A percentile compares a stretch with the other conserved stretches of the same genome.
Conservation (phyloP, 2,888 invertebrate genomes). For the Cryptocephalus moraei region DNA sequence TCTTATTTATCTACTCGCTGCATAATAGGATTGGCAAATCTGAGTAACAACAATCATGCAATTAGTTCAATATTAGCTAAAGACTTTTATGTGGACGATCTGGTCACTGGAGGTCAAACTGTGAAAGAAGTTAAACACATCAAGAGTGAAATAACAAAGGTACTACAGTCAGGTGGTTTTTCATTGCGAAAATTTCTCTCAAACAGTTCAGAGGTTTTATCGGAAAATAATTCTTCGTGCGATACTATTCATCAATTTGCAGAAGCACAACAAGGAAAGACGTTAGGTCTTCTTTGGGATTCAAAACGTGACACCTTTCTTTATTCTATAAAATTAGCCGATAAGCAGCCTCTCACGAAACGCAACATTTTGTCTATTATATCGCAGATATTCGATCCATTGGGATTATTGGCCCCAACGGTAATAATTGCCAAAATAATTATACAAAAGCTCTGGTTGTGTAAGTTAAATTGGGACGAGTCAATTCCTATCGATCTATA, state of each 20-base stretch:
- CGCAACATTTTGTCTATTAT: too few relatives aligned
- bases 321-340: not conserved
- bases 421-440: too few relatives aligned
- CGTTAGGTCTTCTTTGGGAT: conserved; percentile 7
- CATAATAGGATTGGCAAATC: conserved; percentile 18
- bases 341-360: too few relatives aligned
- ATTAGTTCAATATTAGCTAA: too few relatives aligned
- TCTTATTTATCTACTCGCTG: conserved; percentile 21
- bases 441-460: too few relatives aligned
- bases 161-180: conserved; percentile 6
- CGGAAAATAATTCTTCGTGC: not conserved
- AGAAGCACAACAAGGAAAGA: conserved; percentile 1
- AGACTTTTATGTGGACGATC: conserved; percentile 17
- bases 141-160: conserved; percentile 3
- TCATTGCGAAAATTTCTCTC: conserved; percentile 12
- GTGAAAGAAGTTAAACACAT: conserved; percentile 1
- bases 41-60: too few relatives aligned
- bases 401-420: too few relatives aligned
- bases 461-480: too few relatives aligned
- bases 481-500: too few relatives aligned
- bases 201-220: conserved; percentile 6
- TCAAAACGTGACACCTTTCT: not conserved
- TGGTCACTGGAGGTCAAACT: conserved; percentile 9
- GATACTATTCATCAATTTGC: not conserved
- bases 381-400: too few relatives aligned